Conservation (phyloP, 2,888 invertebrate genomes). For the Agrochola lota region DNA sequence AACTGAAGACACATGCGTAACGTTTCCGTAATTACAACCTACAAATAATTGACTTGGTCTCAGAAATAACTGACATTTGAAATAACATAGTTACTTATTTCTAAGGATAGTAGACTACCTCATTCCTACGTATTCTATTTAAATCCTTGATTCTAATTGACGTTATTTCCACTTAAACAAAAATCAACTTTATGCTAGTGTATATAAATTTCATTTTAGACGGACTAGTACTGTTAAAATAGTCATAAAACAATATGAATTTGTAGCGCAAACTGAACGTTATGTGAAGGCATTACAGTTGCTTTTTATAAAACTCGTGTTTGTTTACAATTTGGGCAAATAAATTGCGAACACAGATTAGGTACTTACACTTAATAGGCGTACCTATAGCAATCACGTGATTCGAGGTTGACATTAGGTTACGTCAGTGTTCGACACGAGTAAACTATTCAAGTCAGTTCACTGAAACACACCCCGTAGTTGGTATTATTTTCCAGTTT, state of each 20-base stretch:
- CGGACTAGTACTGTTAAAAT: too few species aligned
- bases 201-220: too few species aligned
- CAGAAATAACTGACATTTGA: not conserved
- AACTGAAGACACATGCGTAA: not conserved
- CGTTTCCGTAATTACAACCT: not conserved
- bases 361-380: too few species aligned
- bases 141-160: too few species aligned
- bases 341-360: too few species aligned
- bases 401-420: conserved; percentile 20
- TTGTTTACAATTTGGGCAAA: too few species aligned
- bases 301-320: too few species aligned
- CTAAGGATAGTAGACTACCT: not conserved
- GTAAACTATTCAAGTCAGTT: conserved; percentile 61
- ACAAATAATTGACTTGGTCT: not conserved
- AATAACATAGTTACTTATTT: not conserved
- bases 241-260: too few species aligned
- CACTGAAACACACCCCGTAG: conserved; percentile 11
- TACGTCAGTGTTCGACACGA: conserved; percentile 25
- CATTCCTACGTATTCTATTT: not conserved
- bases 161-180: too few species aligned
- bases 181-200: too few species aligned
- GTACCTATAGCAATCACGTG: not conserved
- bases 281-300: too few species aligned
- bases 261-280: too few species aligned
- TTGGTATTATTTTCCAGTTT: not conserved